Conservation (phyloP, 2,888 invertebrate species). For the Coelogynopora nodosa region DNA sequence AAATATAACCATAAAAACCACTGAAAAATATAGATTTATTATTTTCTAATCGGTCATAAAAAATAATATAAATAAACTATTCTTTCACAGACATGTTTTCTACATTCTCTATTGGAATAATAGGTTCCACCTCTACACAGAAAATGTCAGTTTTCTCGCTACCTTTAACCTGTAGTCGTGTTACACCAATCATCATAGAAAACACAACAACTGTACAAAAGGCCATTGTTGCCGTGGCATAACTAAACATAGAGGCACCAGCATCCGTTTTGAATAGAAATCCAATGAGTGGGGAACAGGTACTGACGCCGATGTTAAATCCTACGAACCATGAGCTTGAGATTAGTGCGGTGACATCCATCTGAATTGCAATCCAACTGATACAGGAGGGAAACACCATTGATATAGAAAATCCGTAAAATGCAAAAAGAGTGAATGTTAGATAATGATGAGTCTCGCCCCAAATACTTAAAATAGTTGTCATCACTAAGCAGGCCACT, state of each 20-base stretch:
- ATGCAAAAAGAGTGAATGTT: neutral
- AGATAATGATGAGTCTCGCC: neutral
- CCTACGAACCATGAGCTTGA: neutral
- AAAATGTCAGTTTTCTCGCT: neutral
- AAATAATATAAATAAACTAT: too few species aligned
- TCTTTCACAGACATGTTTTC: neutral
- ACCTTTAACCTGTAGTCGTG: neutral
- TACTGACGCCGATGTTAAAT: neutral
- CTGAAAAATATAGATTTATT: too few species aligned
- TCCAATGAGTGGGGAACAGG: conserved; percentile 34
- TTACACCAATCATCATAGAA: neutral
- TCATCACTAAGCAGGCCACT: neutral
- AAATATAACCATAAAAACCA: too few species aligned
- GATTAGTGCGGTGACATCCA: neutral
- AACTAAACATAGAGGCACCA: neutral
- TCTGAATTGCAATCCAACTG: neutral
- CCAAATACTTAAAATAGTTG: neutral
- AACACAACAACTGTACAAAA: neutral
- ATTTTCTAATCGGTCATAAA: too few species aligned
- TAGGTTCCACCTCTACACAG: neutral
- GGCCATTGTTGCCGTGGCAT: neutral
- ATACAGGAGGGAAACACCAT: neutral
- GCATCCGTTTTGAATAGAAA: neutral
- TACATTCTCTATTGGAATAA: neutral
- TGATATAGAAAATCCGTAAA: conserved; percentile 12